Evolutionary conservation across 2,888 invertebrate species (phyloP).

Genomic region (Dryomyza anilis): DNA sequence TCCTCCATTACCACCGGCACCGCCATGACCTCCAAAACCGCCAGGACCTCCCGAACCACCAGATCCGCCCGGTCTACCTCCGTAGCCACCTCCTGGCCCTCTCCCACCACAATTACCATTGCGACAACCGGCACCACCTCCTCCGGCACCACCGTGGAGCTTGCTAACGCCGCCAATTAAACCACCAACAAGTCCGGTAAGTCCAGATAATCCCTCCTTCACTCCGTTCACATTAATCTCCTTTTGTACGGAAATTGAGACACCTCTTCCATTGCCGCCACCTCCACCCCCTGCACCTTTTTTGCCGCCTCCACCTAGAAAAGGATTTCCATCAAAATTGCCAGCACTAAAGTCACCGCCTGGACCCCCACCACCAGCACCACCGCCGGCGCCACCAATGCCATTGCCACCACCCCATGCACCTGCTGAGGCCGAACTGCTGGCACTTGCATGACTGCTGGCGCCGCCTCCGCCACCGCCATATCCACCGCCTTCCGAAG

Average conservation of each 20-base stretch:
- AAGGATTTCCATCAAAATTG: constrained; percentile 29
- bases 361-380: constrained; percentile 11
- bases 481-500: constrained; percentile 17
- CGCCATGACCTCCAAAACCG: constrained; percentile 10
- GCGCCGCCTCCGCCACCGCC: constrained; percentile 34
- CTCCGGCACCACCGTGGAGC: constrained; percentile 14
- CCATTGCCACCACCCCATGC: constrained; percentile 30
- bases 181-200: constrained; percentile 28
- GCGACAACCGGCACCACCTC: constrained; percentile 19
- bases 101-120: constrained; percentile 16
- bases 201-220: neutral
- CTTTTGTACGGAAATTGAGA: constrained; percentile 23
- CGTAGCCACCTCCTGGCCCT: constrained; percentile 10
- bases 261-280: constrained; percentile 19
- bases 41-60: constrained; percentile 11
- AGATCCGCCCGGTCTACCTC: constrained; percentile 5
- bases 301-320: constrained; percentile 23
- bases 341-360: constrained; percentile 5
- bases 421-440: constrained; percentile 39
- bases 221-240: constrained; percentile 13
- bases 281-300: constrained; percentile 18
- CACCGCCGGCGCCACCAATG: constrained; percentile 11
- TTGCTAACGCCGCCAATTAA: constrained; percentile 25
- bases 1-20: constrained; percentile 9
- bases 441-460: constrained; percentile 36